A percentile compares a stretch with the other conserved stretches of the same genome.
These are phyloP conservation scores for Nematolebias whitei DNA, from an alignment of 2,113 vertebrate species.

Conservation along the genomic window DNA sequence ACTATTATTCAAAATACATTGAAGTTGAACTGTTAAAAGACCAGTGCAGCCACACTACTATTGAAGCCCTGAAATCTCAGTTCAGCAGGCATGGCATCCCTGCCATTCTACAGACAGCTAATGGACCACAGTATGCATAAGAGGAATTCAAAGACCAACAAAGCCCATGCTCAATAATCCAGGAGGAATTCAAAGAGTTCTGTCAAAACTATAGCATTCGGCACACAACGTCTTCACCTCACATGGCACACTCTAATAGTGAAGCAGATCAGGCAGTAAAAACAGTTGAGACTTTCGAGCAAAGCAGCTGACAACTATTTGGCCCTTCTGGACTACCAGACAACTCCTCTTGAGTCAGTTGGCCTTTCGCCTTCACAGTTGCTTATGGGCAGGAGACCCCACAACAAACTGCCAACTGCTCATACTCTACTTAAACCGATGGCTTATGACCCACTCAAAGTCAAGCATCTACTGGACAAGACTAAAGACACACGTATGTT, in stretches of 20 bases:
- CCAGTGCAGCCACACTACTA: neutral
- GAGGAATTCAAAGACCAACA: too few species aligned
- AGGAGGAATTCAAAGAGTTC: neutral
- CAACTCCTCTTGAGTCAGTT: neutral
- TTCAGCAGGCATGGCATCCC: neutral
- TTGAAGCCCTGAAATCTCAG: neutral
- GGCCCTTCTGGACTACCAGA: neutral
- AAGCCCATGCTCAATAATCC: too few species aligned
- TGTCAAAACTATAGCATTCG: neutral
- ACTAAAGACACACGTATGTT: neutral
- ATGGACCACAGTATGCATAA: neutral
- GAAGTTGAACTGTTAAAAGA: conserved; percentile 2
- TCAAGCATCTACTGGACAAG: neutral
- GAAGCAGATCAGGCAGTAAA: conserved; percentile 2
- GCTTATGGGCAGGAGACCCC: neutral
- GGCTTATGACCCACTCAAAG: neutral
- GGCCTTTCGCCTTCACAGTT: neutral
- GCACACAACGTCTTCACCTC: conserved; percentile 2
- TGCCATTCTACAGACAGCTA: neutral
- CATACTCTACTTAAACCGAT: neutral
- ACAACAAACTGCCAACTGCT: neutral
- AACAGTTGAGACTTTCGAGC: neutral
- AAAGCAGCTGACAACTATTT: conserved; percentile 3
- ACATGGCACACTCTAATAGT: neutral
- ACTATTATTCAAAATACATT: conserved; percentile 1